These are phyloP conservation scores for Sparus aurata DNA, from an alignment of 2,797 vertebrate genomes.

Conservation along the genomic window DNA sequence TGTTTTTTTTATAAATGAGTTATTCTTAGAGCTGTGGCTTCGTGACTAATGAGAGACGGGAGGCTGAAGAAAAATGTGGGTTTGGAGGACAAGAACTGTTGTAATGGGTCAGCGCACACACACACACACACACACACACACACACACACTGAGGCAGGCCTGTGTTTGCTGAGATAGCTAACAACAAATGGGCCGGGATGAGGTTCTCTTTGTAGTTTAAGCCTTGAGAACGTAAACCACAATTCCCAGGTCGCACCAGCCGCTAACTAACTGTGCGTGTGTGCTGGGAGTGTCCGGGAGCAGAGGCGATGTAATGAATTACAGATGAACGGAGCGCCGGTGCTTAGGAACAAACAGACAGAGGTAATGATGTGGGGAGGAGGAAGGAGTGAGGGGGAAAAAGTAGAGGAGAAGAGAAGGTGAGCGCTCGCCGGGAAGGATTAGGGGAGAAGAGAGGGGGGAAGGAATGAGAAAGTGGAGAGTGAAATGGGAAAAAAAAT, in stretches of 20 bases:
- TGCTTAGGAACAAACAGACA: conserved; percentile 48
- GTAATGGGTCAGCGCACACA: conserved; percentile 28
- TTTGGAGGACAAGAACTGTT: conserved; percentile 34
- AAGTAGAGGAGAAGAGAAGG: background rate
- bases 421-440: background rate
- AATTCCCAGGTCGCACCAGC: conserved; percentile 54
- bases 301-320: conserved; percentile 63
- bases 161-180: conserved; percentile 57
- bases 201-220: conserved; percentile 60
- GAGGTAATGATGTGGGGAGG: conserved; percentile 34
- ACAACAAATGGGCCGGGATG: conserved; percentile 56
- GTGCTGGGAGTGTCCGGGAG: conserved; percentile 33
- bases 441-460: background rate
- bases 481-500: background rate
- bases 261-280: conserved; percentile 37
- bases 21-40: background rate
- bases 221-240: conserved; percentile 55
- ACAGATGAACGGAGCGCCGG: conserved; percentile 57
- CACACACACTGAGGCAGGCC: conserved; percentile 9
- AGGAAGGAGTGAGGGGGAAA: background rate
- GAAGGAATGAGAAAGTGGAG: background rate
- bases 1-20: background rate
- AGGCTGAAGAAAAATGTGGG: conserved; percentile 27
- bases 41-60: background rate
- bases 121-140: conserved; percentile 18